A percentile compares a stretch with the other conserved stretches of the same genome.
These are phyloP conservation scores for Epizoanthus fatuus DNA, from an alignment of 92 coral and sea anemone genomes.

Conservation along the genomic window DNA sequence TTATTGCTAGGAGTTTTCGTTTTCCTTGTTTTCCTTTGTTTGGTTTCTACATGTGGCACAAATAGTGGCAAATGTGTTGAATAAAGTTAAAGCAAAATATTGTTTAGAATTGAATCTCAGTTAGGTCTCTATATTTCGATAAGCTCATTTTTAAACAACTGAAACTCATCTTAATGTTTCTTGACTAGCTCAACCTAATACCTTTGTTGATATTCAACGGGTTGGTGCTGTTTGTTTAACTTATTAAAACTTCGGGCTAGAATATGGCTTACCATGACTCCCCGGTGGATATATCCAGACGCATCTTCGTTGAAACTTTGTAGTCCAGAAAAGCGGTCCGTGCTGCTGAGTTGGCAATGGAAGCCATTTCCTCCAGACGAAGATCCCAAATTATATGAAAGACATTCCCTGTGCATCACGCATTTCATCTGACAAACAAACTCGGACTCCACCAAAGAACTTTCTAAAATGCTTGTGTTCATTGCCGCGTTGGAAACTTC, in stretches of 20 bases:
- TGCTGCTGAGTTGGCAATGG: conserved; percentile 17
- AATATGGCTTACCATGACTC: background rate
- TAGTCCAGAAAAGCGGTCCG: background rate
- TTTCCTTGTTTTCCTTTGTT: no score
- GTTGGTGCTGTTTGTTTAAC: no score
- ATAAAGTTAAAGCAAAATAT: no score
- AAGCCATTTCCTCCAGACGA: background rate
- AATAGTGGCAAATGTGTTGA: no score
- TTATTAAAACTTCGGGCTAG: background rate
- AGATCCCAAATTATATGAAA: conserved; percentile 10
- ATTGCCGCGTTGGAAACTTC: background rate
- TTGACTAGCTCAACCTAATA: no score
- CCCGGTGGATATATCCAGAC: conserved; percentile 16
- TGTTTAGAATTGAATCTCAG: no score
- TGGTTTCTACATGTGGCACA: no score
- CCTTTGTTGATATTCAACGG: no score
- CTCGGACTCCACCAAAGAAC: conserved; percentile 7
- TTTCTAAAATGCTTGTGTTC: background rate
- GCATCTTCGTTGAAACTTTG: background rate
- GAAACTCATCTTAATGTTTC: no score
- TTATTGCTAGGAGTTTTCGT: no score
- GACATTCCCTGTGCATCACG: conserved; percentile 2
- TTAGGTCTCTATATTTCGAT: no score
- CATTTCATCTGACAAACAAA: conserved; percentile 28
- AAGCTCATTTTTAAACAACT: no score